Percentiles rank a stretch among this genome's conserved stretches.
phyloP scores from a whole-genome alignment of 2,797 vertebrate species.

The Clarias platycephalus region DNA sequence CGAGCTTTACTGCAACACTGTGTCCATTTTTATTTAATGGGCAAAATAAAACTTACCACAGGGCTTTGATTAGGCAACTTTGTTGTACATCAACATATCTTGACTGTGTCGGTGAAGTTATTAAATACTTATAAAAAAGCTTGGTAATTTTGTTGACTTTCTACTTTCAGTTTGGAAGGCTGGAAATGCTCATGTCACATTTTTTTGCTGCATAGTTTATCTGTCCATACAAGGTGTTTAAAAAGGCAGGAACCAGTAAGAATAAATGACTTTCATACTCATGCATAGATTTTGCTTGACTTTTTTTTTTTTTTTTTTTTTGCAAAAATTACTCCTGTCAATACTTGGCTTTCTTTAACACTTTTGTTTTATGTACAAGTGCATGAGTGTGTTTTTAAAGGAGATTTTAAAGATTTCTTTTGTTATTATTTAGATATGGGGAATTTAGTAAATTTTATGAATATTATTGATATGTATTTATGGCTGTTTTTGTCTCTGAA shows the following conservation, averaged over 20 bases:
- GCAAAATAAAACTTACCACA: neutral
- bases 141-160: neutral
- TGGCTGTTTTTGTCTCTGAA: conserved; percentile 60
- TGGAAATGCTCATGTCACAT: neutral
- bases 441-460: neutral
- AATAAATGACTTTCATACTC: neutral
- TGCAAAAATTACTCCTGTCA: too few relatives aligned
- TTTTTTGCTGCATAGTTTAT: neutral
- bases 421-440: neutral
- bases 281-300: too few relatives aligned
- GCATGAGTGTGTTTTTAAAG: neutral
- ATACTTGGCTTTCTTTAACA: too few relatives aligned
- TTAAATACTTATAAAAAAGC: neutral
- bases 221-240: neutral
- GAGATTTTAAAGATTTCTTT: neutral
- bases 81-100: too few relatives aligned
- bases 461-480: neutral
- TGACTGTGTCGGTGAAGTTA: neutral
- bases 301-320: too few relatives aligned
- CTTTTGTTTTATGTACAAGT: too few relatives aligned
- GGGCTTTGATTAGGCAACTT: neutral
- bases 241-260: neutral
- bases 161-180: neutral
- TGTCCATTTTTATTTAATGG: neutral
- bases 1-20: too few relatives aligned